These are phyloP conservation scores for Platichthys stellatus DNA, from an alignment of 2,113 vertebrate genomes.

Conservation along the genomic window DNA sequence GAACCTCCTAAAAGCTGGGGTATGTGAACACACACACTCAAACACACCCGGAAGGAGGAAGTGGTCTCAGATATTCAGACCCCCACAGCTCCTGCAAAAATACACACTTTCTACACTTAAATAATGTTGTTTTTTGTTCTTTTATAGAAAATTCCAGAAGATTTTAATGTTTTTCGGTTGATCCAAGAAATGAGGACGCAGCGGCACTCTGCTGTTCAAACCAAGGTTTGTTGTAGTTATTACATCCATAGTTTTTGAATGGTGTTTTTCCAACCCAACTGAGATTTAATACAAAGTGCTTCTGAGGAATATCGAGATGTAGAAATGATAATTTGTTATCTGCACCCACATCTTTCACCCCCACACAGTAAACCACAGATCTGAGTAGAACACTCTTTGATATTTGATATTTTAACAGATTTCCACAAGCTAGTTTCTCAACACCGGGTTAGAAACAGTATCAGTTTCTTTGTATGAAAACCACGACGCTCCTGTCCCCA, in stretches of 20 bases:
- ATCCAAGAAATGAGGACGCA: slow-evolving; percentile 99
- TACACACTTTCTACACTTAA: background rate
- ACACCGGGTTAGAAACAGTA: background rate
- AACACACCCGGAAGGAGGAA: background rate
- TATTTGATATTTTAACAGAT: too few relatives aligned
- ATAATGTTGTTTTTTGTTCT: slow-evolving; percentile 1
- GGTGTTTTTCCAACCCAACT: background rate
- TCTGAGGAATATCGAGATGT: background rate
- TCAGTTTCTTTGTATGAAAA: background rate
- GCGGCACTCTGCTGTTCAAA: slow-evolving; percentile 97
- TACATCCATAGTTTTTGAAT: too few relatives aligned
- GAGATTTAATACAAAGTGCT: background rate
- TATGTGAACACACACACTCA: slow-evolving; percentile 71
- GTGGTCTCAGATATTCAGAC: background rate
- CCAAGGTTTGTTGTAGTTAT: slow-evolving; percentile 87
- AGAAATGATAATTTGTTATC: background rate
- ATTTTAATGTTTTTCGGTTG: slow-evolving; percentile 96
- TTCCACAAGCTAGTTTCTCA: background rate
- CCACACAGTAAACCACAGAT: background rate
- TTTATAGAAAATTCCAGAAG: slow-evolving; percentile 95
- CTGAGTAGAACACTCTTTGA: background rate
- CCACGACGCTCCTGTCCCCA: background rate
- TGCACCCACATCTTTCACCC: background rate
- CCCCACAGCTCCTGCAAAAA: background rate
- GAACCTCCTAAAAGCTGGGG: slow-evolving; percentile 98